Percentiles rank a stretch among this genome's conserved stretches.
Evolutionary conservation across 2,888 invertebrate species (phyloP).

Genomic region (Pecten maximus): DNA sequence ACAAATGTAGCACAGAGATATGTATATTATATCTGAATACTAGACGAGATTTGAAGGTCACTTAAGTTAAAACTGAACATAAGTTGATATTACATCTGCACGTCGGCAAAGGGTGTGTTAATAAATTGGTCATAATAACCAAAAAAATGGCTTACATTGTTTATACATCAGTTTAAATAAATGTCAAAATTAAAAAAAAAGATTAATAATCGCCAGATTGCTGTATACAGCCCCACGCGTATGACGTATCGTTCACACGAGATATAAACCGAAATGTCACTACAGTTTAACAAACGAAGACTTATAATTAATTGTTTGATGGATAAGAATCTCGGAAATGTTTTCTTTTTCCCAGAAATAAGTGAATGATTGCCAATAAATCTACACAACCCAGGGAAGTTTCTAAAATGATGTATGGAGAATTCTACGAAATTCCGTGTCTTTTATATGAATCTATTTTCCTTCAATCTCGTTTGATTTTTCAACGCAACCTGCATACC

Average conservation of each 20-base stretch:
- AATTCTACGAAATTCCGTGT: not conserved
- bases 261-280: not conserved
- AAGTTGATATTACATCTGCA: not conserved
- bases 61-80: not conserved
- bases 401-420: not conserved
- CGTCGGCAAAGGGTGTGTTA: not conserved
- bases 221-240: not conserved
- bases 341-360: not conserved
- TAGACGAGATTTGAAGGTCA: not conserved
- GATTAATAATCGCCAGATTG: not conserved
- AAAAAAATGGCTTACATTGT: not conserved
- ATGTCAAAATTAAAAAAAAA: not conserved
- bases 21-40: not conserved
- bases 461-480: no score
- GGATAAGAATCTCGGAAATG: not conserved
- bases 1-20: not conserved
- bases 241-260: not conserved
- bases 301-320: not conserved
- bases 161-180: not conserved
- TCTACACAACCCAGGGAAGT: not conserved
- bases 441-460: not conserved
- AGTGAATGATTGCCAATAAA: not conserved
- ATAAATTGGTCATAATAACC: not conserved
- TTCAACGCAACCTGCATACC: no score
- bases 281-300: not conserved